Evolutionary conservation across 2,888 invertebrate species (phyloP), one percentile per base, ranked within the genome.

Genomic region (Saturnia japonica): DNA sequence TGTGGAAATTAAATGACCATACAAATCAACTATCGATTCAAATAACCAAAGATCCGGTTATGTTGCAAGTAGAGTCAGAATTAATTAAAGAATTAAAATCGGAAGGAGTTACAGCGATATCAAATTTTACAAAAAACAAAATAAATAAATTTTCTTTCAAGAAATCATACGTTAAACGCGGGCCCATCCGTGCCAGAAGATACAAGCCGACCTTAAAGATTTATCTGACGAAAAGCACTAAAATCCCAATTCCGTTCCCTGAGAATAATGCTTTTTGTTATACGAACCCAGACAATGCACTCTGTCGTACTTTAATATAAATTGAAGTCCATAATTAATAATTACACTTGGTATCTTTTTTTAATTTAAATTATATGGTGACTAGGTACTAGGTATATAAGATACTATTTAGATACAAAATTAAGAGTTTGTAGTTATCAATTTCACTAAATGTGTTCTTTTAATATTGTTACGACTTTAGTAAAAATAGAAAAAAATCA

Each of bases 201-300:
- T 68, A 19, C 28, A 70, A 70, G 57, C 73, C 78, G 3, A 82
- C 86, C 1, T 70, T 83, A n/a, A 85, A 79, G 74, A 72, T 89
- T 8, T 78, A 83, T 77, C 76, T 89, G 70, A 77, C 73, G n/a
- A 73, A 78, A 1, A 90, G 90, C 74, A 81, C 86, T 2, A 83
- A 81, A 70, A 80, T 83, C 25, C 81, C 83, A 2, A 57, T 88
- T 62, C 90, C 90, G 0, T 75, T 87, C 43, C 82, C 89, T 12
- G 86, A 84, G 79, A 90, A 90, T 71, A 84, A 90, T 72, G 85
- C 82, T 0, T 88, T 86, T 77, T 90, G 90, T 74, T 84, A 80
- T 72, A 81, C 80, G 8, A 81, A 88, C 60, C 90, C 90, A 12
- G 74, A 78, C 6, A 90, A 77, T 74, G 70, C 80, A 0, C 76